Percentiles rank a stretch among this genome's conserved stretches.
Conservation (phyloP, 2,888 invertebrate species). For the Eupeodes luniger region DNA sequence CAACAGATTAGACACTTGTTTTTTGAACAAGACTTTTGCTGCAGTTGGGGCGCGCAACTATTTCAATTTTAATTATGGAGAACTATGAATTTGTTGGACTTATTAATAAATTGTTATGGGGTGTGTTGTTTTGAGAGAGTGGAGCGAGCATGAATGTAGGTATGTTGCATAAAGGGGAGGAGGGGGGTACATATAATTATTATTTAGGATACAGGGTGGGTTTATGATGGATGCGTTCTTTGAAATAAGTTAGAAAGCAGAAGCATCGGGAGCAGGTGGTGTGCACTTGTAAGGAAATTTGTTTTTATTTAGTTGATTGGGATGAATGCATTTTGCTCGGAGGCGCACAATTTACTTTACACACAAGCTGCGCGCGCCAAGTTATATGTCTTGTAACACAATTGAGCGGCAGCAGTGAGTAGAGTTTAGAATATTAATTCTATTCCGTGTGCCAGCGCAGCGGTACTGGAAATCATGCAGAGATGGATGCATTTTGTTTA, state of each 20-base stretch:
- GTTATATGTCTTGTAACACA: slow-evolving; percentile 27
- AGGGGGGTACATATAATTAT: slow-evolving; percentile 62
- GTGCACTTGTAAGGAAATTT: slow-evolving; percentile 56
- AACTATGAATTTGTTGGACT: slow-evolving; percentile 71
- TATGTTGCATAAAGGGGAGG: slow-evolving; percentile 33
- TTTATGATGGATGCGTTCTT: slow-evolving; percentile 74
- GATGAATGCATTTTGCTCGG: slow-evolving; percentile 47
- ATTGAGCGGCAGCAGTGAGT: slow-evolving; percentile 38
- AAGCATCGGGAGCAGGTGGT: slow-evolving; percentile 69
- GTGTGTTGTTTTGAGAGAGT: slow-evolving; percentile 26
- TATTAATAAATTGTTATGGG: slow-evolving; percentile 73
- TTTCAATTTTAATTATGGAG: slow-evolving; percentile 75
- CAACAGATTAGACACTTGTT: slow-evolving; percentile 73
- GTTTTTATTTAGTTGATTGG: slow-evolving; percentile 10
- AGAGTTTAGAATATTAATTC: slow-evolving; percentile 48
- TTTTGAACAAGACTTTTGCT: slow-evolving; percentile 16
- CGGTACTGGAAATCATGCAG: slow-evolving; percentile 13
- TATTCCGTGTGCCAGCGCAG: slow-evolving; percentile 33
- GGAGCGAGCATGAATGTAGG: background rate
- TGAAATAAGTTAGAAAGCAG: slow-evolving; percentile 68
- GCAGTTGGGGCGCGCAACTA: slow-evolving; percentile 48
- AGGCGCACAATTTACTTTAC: slow-evolving; percentile 56
- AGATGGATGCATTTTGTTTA: slow-evolving; percentile 54
- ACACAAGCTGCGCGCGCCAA: slow-evolving; percentile 46
- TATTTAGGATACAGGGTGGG: slow-evolving; percentile 66